Evolutionary conservation across 1,140 invertebrate species (phyloP), one percentile per base, ranked within the genome.

Genomic region (Rhagoletis pomonella): DNA sequence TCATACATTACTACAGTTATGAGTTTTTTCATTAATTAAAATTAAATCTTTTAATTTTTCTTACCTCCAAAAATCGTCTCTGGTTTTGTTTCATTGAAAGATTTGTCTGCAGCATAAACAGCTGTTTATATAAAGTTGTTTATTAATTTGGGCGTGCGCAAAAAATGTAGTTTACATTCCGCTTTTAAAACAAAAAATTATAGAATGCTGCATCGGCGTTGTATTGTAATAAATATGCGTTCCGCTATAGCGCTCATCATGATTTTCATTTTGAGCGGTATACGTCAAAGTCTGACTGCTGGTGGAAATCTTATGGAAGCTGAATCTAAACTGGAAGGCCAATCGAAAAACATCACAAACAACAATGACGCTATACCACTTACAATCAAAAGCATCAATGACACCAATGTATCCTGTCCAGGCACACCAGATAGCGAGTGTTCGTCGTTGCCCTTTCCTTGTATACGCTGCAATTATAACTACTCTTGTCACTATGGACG

Each of bases 401-500:
- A 93, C 44, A 91, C 91, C 67, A 90, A 93, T 39, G 90, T 89
- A 17, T 93, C 94, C 12, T 88, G 62, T 69, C 81, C 47, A 64
- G 69, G 81, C 29, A 86, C 29, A 19, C 44, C 44, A 4, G 86
- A 86, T 5, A 86, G 44, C 6, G 86, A 87, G 55, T 95, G 95
- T 89, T 93, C 93, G 19, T 87, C 93, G 10, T 89, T 95, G n/a
- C 93, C 94, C 5, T 93, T 94, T 67, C 93, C 94, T 1, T 95
- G 95, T 90, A 94, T 95, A 59, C 91, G 91, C 44, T 95, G 95
- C 90, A 90, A 93, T 17, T 94, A 95, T 87, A 94, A 94, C 88
- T 92, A 94, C 67, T 94, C 94, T 6, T 96, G 95, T 88, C 89
- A 92, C 3, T 96, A 96, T 91, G 95, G 95, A 9, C 92, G 93